Conservation (phyloP, 2,113 vertebrate species). For the Cyphomyrus discorhynchus region DNA sequence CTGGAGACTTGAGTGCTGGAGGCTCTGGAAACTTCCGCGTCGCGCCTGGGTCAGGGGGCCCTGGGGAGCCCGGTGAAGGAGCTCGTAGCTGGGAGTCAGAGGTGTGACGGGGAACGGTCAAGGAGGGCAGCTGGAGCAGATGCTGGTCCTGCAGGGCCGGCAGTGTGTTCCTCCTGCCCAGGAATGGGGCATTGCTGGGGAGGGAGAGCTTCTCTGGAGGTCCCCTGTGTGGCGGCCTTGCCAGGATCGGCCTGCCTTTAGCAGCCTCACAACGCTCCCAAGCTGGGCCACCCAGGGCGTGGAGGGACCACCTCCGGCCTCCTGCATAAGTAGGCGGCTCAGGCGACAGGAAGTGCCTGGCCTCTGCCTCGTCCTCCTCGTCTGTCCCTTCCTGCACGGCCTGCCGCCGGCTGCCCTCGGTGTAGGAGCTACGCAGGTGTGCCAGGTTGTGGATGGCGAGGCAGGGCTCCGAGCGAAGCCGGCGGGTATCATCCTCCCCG, state of each 20-base stretch:
- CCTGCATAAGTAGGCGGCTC: background rate
- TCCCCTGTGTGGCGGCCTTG: conserved; percentile 7
- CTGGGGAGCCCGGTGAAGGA: conserved; percentile 1
- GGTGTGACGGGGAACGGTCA: conserved; percentile 19
- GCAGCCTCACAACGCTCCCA: background rate
- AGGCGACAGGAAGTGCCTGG: background rate
- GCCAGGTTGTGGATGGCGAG: conserved; percentile 51
- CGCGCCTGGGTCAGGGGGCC: background rate
- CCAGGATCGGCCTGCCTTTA: background rate
- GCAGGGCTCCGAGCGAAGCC: conserved; percentile 51
- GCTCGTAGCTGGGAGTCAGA: conserved; percentile 32
- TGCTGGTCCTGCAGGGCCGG: conserved; percentile 23
- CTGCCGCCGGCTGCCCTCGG: conserved; percentile 34
- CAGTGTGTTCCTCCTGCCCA: conserved; percentile 34
- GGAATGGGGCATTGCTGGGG: background rate
- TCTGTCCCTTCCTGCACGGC: conserved; percentile 16
- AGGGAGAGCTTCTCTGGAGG: background rate
- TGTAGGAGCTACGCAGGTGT: conserved; percentile 40
- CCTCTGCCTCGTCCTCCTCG: background rate
- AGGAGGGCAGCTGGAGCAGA: conserved; percentile 31
- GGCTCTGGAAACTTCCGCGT: conserved; percentile 17
- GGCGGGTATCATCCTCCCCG: conserved; percentile 29
- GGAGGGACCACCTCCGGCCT: background rate
- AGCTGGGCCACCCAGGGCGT: background rate
- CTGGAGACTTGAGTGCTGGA: conserved; percentile 2